Evolutionary conservation across 1,140 invertebrate species (phyloP).

Genomic region (Psilanteris sp.): DNA sequence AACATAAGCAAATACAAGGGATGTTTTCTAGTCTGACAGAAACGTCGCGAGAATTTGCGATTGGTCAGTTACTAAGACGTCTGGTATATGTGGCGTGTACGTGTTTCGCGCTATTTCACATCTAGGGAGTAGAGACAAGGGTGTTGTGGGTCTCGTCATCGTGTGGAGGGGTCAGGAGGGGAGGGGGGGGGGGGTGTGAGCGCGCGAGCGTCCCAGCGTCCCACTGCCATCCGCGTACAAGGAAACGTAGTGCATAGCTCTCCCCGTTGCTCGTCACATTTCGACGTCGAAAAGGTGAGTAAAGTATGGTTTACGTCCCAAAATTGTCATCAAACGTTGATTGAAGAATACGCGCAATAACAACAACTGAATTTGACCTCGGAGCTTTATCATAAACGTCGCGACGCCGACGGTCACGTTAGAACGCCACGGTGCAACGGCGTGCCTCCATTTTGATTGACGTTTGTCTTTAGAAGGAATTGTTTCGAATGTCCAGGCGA

Average conservation of each 20-base stretch:
- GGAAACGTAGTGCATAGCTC: conserved; percentile 71
- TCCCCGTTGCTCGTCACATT: conserved; percentile 56
- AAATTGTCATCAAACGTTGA: background rate
- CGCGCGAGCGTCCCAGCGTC: conserved; percentile 66
- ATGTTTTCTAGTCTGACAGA: conserved; percentile 5
- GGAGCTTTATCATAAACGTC: background rate
- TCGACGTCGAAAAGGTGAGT: conserved; percentile 62
- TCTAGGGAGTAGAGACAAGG: conserved; percentile 54
- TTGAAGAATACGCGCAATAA: background rate
- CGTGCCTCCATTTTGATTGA: conserved; percentile 73
- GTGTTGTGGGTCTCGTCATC: conserved; percentile 40
- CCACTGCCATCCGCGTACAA: conserved; percentile 74
- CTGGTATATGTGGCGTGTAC: conserved; percentile 14
- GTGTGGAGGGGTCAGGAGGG: background rate
- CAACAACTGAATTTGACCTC: background rate
- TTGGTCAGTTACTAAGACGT: conserved; percentile 36
- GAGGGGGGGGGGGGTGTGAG: conserved; percentile 33
- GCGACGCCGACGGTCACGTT: conserved; percentile 5
- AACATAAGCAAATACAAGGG: too few species aligned
- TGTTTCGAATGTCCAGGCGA: conserved; percentile 18
- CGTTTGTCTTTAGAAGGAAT: conserved; percentile 66
- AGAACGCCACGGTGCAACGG: conserved; percentile 33
- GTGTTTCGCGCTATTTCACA: conserved; percentile 51
- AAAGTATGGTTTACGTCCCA: conserved; percentile 16
- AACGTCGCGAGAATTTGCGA: conserved; percentile 32